Evolutionary conservation across 2,888 invertebrate species (phyloP), one percentile per base, ranked within the genome.

Genomic region (Andrena chrysosceles): DNA sequence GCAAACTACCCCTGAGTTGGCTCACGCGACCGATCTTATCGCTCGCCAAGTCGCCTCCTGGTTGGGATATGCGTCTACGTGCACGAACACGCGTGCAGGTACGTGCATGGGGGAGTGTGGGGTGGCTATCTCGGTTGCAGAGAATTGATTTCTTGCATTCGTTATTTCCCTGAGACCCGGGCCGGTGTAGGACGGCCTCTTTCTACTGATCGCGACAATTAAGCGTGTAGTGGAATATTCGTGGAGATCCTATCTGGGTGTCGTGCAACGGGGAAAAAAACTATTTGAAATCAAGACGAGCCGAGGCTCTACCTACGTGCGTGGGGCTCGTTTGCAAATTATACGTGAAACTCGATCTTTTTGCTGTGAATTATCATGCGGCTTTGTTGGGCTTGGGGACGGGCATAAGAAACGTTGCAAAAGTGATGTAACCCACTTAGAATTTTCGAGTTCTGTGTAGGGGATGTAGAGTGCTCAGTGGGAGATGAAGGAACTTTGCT

Each of bases 1-100:
- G 88, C 89, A 90, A 90, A 90, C 91, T 89, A 89, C 89, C 86
- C 85, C 88, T 79, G 84, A 85, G 83, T 84, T 86, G 85, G 86
- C 90, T 91, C 91, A 93, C 93, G 92, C 91, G 91, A 92, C 89
- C 84, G 92, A 92, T 92, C 91, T 91, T 92, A 92, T 92, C 93
- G 81, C 20, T 60, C 64, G 76, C 75, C 77, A 72, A 74, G 80
- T 86, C 76, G 77, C 68, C 70, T 84, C 77, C 81, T 77, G 75
- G 52, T 70, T 82, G 81, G 83, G 75, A 76, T 81, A 64, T 72
- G 59, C n/a, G 69, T 42, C 56, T 81, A 66, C 81, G 76, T 63
- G 31, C 75, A 67, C 64, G 56, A 35, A 64, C 56, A 78, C 73
- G 26, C 13, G 31, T 23, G 29, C 56, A 56, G 64, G 48, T 33